A percentile compares a stretch with the other conserved stretches of the same genome.
These are phyloP conservation scores for Agelas oroides DNA, from an alignment of 37 sponge, comb jelly and placozoan species.

Conservation along the genomic window DNA sequence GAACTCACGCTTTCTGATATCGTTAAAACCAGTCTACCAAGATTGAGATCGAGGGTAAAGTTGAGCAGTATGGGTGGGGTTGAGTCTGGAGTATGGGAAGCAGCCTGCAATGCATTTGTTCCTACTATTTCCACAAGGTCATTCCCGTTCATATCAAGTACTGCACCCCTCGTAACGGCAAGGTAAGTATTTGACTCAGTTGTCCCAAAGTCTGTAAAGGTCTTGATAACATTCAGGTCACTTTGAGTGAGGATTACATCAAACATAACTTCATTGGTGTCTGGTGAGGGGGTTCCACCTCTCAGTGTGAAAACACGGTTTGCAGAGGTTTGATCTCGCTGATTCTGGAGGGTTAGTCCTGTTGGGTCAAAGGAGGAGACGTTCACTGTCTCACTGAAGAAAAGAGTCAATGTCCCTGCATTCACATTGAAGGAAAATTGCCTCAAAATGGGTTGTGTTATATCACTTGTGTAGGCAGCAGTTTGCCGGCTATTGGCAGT, in stretches of 20 bases:
- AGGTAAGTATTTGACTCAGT: constrained; percentile 57
- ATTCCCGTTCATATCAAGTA: constrained; percentile 82
- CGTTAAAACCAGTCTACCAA: constrained; percentile 52
- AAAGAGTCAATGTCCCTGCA: constrained; percentile 66
- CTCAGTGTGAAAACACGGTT: constrained; percentile 47
- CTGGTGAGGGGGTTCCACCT: constrained; percentile 51
- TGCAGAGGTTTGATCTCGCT: not conserved
- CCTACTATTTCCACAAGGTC: constrained; percentile 27
- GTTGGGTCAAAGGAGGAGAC: constrained; percentile 32
- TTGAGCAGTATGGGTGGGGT: constrained; percentile 64
- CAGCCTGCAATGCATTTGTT: constrained; percentile 30
- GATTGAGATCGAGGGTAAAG: constrained; percentile 83
- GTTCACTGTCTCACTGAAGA: constrained; percentile 87
- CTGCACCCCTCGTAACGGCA: constrained; percentile 43
- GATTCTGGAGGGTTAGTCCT: constrained; percentile 66
- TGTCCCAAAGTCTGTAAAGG: constrained; percentile 56
- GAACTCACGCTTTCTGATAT: constrained; percentile 80
- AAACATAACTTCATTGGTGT: constrained; percentile 56
- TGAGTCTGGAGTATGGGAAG: constrained; percentile 45
- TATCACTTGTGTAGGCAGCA: constrained; percentile 62
- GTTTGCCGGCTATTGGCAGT: constrained; percentile 59
- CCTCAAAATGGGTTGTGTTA: constrained; percentile 59
- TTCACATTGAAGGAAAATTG: constrained; percentile 74
- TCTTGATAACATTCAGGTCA: constrained; percentile 80
- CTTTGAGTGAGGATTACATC: constrained; percentile 33